Evolutionary conservation across 2,113 vertebrate genomes (phyloP).

Genomic region (Tricholaema leucomelas): DNA sequence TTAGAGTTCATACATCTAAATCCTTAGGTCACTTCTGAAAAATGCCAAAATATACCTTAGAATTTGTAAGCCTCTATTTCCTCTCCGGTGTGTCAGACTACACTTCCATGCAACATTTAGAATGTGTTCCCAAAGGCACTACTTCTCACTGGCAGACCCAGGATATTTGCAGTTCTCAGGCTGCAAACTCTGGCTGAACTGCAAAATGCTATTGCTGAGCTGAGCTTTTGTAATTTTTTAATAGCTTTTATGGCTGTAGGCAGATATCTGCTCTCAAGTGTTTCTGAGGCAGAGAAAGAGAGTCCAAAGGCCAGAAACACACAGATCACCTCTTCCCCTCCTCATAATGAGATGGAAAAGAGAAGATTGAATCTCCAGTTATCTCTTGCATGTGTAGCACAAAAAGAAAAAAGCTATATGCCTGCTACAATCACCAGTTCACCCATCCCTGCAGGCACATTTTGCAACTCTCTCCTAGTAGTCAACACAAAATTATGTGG

Average conservation of each 20-base stretch:
- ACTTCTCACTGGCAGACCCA: neutral
- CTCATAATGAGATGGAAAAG: slow-evolving; percentile 24
- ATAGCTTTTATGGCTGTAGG: slow-evolving; percentile 59
- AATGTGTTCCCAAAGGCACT: slow-evolving; percentile 14
- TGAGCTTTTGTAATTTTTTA: slow-evolving; percentile 59
- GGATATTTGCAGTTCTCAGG: slow-evolving; percentile 4
- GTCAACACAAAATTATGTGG: neutral
- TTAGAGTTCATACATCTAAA: neutral
- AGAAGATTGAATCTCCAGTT: slow-evolving; percentile 37
- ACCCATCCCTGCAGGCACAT: neutral
- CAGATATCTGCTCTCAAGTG: slow-evolving; percentile 14
- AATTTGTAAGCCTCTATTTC: neutral
- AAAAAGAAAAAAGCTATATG: neutral
- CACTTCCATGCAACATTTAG: neutral
- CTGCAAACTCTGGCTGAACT: slow-evolving; percentile 24
- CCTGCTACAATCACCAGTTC: neutral
- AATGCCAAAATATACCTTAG: neutral
- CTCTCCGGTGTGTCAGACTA: neutral
- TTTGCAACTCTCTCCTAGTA: neutral
- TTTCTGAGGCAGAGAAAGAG: slow-evolving; percentile 18
- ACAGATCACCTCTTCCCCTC: slow-evolving; percentile 21
- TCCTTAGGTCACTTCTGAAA: neutral
- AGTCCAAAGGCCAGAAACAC: slow-evolving; percentile 26
- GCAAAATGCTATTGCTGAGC: slow-evolving; percentile 28
- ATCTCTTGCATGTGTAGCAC: neutral